Percentiles rank a stretch among this genome's conserved stretches.
These are phyloP conservation scores for Drosophila obscura DNA, from an alignment of 1,140 invertebrate genomes.

Conservation along the genomic window DNA sequence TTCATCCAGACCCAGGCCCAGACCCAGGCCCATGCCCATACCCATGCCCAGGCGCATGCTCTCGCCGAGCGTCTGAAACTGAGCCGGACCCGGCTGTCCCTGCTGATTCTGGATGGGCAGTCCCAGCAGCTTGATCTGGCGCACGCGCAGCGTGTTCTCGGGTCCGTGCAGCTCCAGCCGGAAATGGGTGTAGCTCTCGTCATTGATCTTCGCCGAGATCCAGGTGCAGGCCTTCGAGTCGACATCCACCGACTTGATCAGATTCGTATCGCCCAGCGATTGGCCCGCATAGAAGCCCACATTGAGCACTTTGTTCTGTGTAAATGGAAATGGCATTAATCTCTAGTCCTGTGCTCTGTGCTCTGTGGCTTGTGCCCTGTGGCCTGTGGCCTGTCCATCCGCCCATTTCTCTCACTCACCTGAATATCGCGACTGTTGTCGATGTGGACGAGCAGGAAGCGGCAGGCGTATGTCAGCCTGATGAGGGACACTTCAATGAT, in stretches of 20 bases:
- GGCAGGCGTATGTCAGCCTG: conserved; percentile 83
- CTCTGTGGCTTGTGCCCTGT: too few species aligned
- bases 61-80: conserved; percentile 5
- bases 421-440: conserved; percentile 96
- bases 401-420: conserved; percentile 85
- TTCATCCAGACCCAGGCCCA: too few species aligned
- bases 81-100: conserved; percentile 2
- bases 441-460: conserved; percentile 91
- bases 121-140: conserved; percentile 88
- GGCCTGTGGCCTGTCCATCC: too few species aligned
- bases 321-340: not conserved
- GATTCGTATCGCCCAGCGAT: conserved; percentile 91
- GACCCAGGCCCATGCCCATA: too few species aligned
- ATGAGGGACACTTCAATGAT: conserved; percentile 86
- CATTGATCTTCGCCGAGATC: conserved; percentile 91
- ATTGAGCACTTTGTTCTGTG: conserved; percentile 93
- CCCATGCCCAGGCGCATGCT: too few species aligned
- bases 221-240: conserved; percentile 92
- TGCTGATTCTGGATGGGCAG: conserved; percentile 44
- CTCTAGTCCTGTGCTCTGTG: not conserved
- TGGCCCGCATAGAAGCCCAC: conserved; percentile 92
- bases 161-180: conserved; percentile 95
- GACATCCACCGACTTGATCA: conserved; percentile 92
- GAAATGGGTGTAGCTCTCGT: conserved; percentile 84
- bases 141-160: conserved; percentile 93